Conservation (phyloP, 1,140 invertebrate genomes). For the Meloidogyne hapla region DNA sequence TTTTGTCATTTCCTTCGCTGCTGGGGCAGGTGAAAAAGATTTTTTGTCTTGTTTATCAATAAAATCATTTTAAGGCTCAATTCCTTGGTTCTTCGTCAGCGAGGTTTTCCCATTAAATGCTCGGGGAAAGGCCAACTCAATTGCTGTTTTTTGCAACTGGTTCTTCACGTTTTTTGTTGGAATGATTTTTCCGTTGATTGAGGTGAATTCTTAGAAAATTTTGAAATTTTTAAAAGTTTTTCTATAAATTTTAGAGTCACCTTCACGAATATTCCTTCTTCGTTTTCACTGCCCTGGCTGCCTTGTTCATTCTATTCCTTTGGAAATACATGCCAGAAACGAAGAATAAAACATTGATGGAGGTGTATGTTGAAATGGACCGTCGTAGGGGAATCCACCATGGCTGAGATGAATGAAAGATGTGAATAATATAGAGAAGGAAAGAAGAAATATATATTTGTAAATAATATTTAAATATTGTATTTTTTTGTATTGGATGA, state of each 20-base stretch:
- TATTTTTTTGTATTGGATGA: too few species aligned
- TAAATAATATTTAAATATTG: too few species aligned
- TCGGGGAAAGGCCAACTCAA: constrained; percentile 93
- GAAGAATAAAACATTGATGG: constrained; percentile 12
- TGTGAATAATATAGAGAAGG: too few species aligned
- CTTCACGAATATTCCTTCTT: constrained; percentile 10
- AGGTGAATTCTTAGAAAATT: constrained; percentile 45
- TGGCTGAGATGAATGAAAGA: too few species aligned
- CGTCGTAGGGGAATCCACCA: background rate
- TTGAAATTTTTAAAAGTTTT: background rate
- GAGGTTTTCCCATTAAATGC: constrained; percentile 96
- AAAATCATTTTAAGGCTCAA: constrained; percentile 71
- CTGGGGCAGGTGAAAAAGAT: constrained; percentile 57
- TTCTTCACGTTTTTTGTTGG: constrained; percentile 94
- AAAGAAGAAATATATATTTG: too few species aligned
- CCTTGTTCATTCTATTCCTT: background rate
- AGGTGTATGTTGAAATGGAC: background rate
- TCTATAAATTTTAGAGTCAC: background rate
- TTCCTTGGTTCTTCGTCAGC: constrained; percentile 90
- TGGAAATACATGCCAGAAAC: constrained; percentile 7
- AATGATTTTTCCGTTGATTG: constrained; percentile 76
- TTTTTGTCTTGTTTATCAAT: too few species aligned
- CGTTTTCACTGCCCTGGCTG: background rate
- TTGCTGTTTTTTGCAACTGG: constrained; percentile 97
- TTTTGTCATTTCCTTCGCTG: constrained; percentile 65